Conservation (phyloP, 2,113 vertebrate genomes). For the Aegithalos caudatus region DNA sequence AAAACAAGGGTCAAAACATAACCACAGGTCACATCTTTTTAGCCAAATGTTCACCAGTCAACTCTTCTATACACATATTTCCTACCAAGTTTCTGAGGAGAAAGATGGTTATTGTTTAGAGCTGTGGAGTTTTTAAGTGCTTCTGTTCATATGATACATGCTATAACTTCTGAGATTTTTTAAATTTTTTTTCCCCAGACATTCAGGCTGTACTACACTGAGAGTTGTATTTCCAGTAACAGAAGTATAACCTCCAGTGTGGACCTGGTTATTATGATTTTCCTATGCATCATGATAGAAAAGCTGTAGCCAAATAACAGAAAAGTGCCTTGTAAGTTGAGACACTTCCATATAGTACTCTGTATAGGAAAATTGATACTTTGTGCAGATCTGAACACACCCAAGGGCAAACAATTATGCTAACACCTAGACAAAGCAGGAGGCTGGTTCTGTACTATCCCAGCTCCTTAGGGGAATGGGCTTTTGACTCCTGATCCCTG, state of each 20-base stretch:
- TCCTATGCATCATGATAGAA: background rate
- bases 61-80: background rate
- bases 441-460: background rate
- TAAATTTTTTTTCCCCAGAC: background rate
- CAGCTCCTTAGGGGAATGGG: background rate
- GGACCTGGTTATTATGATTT: background rate
- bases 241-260: background rate
- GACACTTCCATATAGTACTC: background rate
- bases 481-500: background rate
- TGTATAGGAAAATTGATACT: background rate
- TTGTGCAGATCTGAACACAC: background rate
- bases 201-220: background rate
- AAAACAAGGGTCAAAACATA: slow-evolving; percentile 40
- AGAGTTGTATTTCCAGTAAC: background rate
- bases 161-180: background rate
- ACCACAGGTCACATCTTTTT: background rate
- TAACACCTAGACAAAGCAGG: background rate
- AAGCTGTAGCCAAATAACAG: background rate
- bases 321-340: background rate
- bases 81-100: background rate
- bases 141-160: background rate
- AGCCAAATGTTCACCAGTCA: slow-evolving; percentile 39
- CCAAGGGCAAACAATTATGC: background rate
- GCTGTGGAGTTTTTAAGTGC: background rate
- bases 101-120: background rate